A percentile compares a stretch with the other conserved stretches of the same genome.
Conservation (phyloP, 2,797 vertebrate species). For the Smutsia gigantea region DNA sequence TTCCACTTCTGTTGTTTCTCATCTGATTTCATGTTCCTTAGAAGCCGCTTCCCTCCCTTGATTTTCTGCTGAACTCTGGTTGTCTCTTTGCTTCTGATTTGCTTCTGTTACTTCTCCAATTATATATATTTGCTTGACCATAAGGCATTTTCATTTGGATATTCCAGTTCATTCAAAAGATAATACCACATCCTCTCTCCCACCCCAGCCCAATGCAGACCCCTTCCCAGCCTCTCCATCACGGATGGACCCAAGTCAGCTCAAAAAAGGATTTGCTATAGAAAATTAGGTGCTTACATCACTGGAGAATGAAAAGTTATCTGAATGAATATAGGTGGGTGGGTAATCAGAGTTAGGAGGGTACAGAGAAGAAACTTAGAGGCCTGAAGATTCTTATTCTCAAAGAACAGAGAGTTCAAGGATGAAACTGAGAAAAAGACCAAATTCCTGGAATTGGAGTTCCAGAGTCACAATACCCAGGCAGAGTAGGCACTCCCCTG, state of each 20-base stretch:
- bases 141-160: background rate
- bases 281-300: background rate
- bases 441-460: background rate
- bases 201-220: background rate
- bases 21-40: background rate
- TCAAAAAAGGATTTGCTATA: background rate
- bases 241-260: background rate
- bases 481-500: background rate
- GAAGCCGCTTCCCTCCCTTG: background rate
- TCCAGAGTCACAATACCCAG: background rate
- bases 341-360: background rate
- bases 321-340: background rate
- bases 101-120: background rate
- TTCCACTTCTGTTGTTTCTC: background rate
- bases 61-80: background rate
- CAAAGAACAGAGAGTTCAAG: background rate
- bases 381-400: background rate
- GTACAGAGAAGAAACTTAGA: background rate
- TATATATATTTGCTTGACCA: background rate
- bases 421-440: background rate
- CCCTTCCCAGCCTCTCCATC: background rate
- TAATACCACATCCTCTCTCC: background rate
- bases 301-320: background rate
- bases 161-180: background rate
- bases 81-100: conserved; percentile 23